Percentiles rank a stretch among this genome's conserved stretches.
Evolutionary conservation across 2,113 vertebrate species (phyloP).

Genomic region (Bos indicus): DNA sequence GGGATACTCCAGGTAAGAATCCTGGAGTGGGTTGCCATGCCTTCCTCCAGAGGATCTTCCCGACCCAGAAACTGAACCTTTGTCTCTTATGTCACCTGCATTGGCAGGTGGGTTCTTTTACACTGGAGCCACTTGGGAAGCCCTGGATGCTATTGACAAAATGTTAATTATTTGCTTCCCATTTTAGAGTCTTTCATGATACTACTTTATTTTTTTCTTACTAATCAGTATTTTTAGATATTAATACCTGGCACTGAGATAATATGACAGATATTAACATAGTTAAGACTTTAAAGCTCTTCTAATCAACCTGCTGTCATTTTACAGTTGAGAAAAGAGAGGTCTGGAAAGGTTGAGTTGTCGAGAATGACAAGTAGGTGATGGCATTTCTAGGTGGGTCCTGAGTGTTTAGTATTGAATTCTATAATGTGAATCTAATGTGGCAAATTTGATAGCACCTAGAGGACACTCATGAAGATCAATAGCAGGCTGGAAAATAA

Average conservation of each 20-base stretch:
- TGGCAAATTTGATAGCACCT: background rate
- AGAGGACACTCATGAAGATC: background rate
- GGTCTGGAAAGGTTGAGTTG: background rate
- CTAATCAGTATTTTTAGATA: slow-evolving; percentile 18
- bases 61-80: background rate
- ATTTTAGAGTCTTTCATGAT: background rate
- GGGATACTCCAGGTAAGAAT: background rate
- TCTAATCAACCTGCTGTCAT: slow-evolving; percentile 21
- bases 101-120: background rate
- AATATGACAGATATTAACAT: background rate
- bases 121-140: background rate
- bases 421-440: background rate
- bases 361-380: background rate
- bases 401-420: slow-evolving; percentile 23
- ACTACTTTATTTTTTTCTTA: background rate
- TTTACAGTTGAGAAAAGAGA: background rate
- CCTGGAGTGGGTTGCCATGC: background rate
- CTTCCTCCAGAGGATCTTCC: background rate
- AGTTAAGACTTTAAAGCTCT: slow-evolving; percentile 1
- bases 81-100: background rate
- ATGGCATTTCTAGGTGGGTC: background rate
- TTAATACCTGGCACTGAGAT: background rate
- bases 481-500: background rate
- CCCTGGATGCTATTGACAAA: background rate
- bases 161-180: background rate